phyloP scores from a whole-genome alignment of 2,113 vertebrate species.

The Nycticorax nycticorax region DNA sequence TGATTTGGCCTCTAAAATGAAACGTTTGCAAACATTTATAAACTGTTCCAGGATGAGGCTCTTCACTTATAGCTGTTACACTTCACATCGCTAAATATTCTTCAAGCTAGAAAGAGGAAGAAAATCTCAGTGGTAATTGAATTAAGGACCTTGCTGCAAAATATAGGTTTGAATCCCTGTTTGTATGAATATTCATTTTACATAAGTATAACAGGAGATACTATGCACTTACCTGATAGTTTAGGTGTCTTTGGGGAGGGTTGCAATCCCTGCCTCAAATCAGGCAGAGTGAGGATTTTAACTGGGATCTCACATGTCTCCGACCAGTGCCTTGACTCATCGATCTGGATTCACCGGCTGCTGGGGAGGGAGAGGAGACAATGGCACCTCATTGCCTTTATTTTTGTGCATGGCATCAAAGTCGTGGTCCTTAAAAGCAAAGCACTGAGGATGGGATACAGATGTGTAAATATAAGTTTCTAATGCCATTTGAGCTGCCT shows the following conservation, averaged over 20 bases:
- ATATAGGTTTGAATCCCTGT: background rate
- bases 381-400: background rate
- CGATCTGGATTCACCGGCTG: background rate
- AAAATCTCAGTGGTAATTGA: background rate
- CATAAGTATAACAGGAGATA: background rate
- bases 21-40: background rate
- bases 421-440: background rate
- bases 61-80: background rate
- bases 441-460: background rate
- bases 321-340: background rate
- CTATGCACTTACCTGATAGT: background rate
- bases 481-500: background rate
- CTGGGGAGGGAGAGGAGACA: rapidly evolving
- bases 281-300: background rate
- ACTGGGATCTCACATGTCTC: background rate
- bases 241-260: background rate
- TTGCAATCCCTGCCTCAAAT: background rate
- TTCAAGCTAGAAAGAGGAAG: background rate
- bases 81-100: background rate
- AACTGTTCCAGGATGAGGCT: background rate
- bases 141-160: background rate
- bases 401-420: background rate
- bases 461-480: background rate
- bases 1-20: background rate
- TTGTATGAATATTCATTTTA: background rate